Conservation (phyloP, 1,140 invertebrate species). For the Eueides isabella region DNA sequence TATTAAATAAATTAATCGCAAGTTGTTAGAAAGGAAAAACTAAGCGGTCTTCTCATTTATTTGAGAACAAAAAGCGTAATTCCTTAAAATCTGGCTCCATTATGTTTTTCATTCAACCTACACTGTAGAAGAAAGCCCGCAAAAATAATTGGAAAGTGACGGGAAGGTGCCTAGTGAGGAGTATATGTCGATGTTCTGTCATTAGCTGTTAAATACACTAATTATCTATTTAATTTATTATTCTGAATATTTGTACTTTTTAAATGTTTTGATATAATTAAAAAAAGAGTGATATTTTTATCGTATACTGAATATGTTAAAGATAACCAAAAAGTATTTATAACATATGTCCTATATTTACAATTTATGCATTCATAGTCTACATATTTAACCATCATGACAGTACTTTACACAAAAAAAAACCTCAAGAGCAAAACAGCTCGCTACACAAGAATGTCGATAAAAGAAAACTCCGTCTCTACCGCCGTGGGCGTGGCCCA, state of each 20-base stretch:
- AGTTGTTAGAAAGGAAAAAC: slow-evolving; percentile 73
- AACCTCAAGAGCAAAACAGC: slow-evolving; percentile 6
- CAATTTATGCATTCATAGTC: too few relatives aligned
- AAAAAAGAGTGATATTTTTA: background rate
- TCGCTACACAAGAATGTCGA: slow-evolving; percentile 42
- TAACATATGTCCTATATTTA: too few relatives aligned
- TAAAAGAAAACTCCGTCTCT: slow-evolving; percentile 48
- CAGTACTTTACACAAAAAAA: background rate
- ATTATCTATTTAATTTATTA: background rate
- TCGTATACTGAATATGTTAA: too few relatives aligned
- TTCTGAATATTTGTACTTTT: too few relatives aligned
- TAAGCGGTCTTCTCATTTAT: slow-evolving; percentile 69
- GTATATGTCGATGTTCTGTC: slow-evolving; percentile 43
- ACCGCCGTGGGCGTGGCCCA: slow-evolving; percentile 69
- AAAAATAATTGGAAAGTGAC: slow-evolving; percentile 80
- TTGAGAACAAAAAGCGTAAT: slow-evolving; percentile 72
- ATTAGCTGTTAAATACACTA: background rate
- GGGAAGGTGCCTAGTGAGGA: slow-evolving; percentile 48
- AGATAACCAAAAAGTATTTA: too few relatives aligned
- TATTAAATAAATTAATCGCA: slow-evolving; percentile 80
- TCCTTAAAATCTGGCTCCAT: slow-evolving; percentile 74
- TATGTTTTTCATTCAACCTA: slow-evolving; percentile 64
- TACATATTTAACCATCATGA: too few relatives aligned
- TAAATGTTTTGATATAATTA: background rate
- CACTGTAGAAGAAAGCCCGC: slow-evolving; percentile 73